A percentile compares a stretch with the other conserved stretches of the same genome.
These are phyloP conservation scores for Calameuta pallipes DNA, from an alignment of 2,888 invertebrate species.

Conservation along the genomic window DNA sequence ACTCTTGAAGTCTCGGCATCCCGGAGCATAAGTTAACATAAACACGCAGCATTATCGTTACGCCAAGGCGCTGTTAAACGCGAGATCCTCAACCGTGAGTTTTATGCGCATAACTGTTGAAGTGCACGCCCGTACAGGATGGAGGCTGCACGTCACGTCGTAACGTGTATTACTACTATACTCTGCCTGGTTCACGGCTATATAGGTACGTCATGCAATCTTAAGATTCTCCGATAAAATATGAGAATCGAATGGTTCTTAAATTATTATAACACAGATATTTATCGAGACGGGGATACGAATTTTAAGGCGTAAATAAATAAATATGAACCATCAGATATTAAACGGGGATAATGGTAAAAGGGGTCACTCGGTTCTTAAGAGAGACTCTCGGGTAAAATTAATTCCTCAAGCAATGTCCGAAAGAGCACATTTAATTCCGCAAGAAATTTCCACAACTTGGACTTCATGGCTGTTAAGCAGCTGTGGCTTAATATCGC, in stretches of 20 bases:
- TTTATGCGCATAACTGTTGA: constrained; percentile 41
- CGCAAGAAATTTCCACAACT: background rate
- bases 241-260: background rate
- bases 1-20: constrained; percentile 21
- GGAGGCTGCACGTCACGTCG: constrained; percentile 1
- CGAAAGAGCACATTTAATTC: background rate
- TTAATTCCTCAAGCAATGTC: background rate
- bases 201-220: background rate
- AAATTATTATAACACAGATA: background rate
- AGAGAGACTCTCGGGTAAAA: background rate
- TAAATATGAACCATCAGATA: background rate
- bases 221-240: background rate
- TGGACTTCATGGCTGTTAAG: background rate
- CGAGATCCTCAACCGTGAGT: constrained; percentile 37
- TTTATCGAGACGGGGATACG: background rate
- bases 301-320: background rate
- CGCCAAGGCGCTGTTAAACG: constrained; percentile 47
- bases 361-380: background rate
- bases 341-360: background rate
- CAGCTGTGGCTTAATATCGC: background rate
- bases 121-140: constrained; percentile 13
- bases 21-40: constrained; percentile 46
- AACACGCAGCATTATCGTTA: constrained; percentile 52
- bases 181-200: background rate
- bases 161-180: constrained; percentile 5